Base-by-base conservation (phyloP, 2,797 vertebrate genomes). In the Todus mexicanus region DNA sequence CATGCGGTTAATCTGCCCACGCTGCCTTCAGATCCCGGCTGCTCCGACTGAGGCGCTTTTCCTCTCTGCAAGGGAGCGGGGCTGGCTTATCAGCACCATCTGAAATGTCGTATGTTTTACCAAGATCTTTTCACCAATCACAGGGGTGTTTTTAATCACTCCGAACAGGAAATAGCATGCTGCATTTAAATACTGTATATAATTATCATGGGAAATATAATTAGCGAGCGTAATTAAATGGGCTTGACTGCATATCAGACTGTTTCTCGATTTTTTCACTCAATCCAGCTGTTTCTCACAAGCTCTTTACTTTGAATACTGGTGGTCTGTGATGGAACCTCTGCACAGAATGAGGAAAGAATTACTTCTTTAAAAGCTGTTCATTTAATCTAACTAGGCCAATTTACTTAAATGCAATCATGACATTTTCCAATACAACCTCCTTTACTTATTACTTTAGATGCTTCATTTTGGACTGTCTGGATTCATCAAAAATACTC, bases 151-250 rank as follows among this genome's bases (percentile, higher is more conserved):
- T 97, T 96, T 95, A 96, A 97, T 97, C 87, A 94, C 88, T 47
- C 64, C 1, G 42, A 78, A 48, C 92, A 96, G 97, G 96, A 97
- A 96, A 96, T 87, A 20, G 96, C 92, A 95, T 89, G 93, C 85
- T 95, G 88, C 80, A 95, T 95, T 94, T 93, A 92, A 96, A 96
- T 97, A 94, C 95, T 89, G 82, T 87, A 31, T 93, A 53, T 90
- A 94, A 97, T 97, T 96, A 97, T 96, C 92, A 93, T 95, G 94
- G 95, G 96, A 96, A 96, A 96, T 96, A 95, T 95, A 97, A 97
- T 97, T 97, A 97, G 95, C 84, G 75, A 88, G 90, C 35, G 3
- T 96, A 97, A 97, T 97, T 97, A 97, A 96, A 94, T 87, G 90
- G 93, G 93, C 73, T 96, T 89, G 92, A 94, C 90, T 92, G 92